These are phyloP conservation scores for Lymantria monacha DNA, from an alignment of 2,888 invertebrate genomes.

Conservation along the genomic window DNA sequence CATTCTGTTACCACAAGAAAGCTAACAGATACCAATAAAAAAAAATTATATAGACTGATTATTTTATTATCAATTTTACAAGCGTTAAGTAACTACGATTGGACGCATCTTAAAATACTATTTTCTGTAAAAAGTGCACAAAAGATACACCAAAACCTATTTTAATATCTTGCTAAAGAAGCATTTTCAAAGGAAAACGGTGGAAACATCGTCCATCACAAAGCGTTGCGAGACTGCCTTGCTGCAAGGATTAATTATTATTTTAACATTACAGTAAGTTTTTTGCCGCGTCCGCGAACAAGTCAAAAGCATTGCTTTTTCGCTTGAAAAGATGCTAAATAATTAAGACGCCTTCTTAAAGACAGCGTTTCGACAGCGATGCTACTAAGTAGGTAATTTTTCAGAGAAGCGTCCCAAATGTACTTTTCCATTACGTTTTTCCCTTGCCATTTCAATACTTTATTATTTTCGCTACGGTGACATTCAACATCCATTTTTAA, in stretches of 20 bases:
- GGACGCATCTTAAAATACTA: background rate
- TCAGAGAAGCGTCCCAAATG: conserved; percentile 27
- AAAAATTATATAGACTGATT: background rate
- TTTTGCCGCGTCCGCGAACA: conserved; percentile 68
- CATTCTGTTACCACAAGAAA: no score
- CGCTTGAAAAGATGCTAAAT: conserved; percentile 78
- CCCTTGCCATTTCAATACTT: conserved; percentile 7
- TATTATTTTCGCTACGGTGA: background rate
- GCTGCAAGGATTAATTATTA: conserved; percentile 79
- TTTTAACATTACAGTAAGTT: conserved; percentile 76
- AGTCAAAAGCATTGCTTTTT: conserved; percentile 78
- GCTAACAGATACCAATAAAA: no score
- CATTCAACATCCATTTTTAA: no score
- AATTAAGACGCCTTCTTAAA: conserved; percentile 73
- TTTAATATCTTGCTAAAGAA: conserved; percentile 71
- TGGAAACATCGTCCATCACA: conserved; percentile 64
- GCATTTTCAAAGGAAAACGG: conserved; percentile 62
- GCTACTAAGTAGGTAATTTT: conserved; percentile 59
- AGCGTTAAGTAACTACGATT: background rate
- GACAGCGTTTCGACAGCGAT: conserved; percentile 64
- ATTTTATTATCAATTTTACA: background rate
- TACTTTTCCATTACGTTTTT: conserved; percentile 38
- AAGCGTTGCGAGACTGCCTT: conserved; percentile 43
- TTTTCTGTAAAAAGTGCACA: conserved; percentile 56
- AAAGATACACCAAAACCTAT: conserved; percentile 74